A percentile compares a stretch with the other conserved stretches of the same genome.
Conservation (phyloP, 2,113 vertebrate genomes). For the western clawed frog (Xenopus tropicalis) region UCB_Xtro_10.0 CM004447.2:83137001-83137500, state of each 20-base stretch:
- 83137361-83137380: too few relatives aligned
- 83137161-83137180: conserved; percentile 66
- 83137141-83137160: conserved; percentile 69
- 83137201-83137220: conserved; percentile 59
- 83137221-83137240: conserved; percentile 79
- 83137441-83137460: too few relatives aligned
- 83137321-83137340: too few relatives aligned
- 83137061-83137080: background rate
- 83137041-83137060: background rate
- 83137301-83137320: conserved; percentile 79
- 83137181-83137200: conserved; percentile 68
- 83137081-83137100: too few relatives aligned
- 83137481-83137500: too few relatives aligned
- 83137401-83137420: too few relatives aligned
- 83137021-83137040: background rate
- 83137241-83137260: conserved; percentile 58
- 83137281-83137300: conserved; percentile 80
- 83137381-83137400: too few relatives aligned
- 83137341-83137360: too few relatives aligned
- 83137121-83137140: conserved; percentile 50
- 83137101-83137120: conserved; percentile 34
- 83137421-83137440: too few relatives aligned
- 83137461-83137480: too few relatives aligned
- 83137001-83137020: too few relatives aligned
- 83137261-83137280: conserved; percentile 61